A percentile compares a stretch with the other conserved stretches of the same genome.
These are phyloP conservation scores for Atta cephalotes DNA, from an alignment of 1,140 invertebrate species.

Conservation along the genomic window DNA sequence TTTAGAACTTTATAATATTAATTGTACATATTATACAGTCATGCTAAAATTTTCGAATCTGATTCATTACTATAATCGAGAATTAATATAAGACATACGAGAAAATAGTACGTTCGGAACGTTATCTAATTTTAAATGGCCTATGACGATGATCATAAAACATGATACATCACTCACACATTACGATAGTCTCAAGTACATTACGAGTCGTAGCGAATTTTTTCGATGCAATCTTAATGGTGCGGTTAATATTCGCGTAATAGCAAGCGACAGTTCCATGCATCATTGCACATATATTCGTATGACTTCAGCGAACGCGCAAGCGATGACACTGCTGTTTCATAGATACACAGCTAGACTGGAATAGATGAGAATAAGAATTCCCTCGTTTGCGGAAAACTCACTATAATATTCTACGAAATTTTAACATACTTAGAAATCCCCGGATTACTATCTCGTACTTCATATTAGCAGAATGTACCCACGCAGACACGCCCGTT, in stretches of 20 bases:
- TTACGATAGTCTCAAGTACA: background rate
- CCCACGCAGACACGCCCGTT: conserved; percentile 4
- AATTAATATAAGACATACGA: too few species aligned
- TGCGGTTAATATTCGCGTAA: conserved; percentile 37
- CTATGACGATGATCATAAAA: conserved; percentile 16
- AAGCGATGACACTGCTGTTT: conserved; percentile 33
- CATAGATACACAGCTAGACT: conserved; percentile 17
- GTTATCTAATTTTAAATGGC: background rate
- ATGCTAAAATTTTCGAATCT: too few species aligned
- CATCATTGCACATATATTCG: conserved; percentile 22
- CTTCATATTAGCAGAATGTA: background rate
- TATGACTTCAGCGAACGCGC: conserved; percentile 38
- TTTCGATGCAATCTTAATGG: conserved; percentile 33
- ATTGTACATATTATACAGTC: too few species aligned
- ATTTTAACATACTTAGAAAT: conserved; percentile 3
- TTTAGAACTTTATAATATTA: too few species aligned
- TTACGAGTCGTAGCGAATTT: background rate
- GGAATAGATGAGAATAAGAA: conserved; percentile 3
- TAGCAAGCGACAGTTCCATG: background rate
- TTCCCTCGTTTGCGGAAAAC: conserved; percentile 5
- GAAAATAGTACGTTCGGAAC: background rate
- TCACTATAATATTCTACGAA: conserved; percentile 10
- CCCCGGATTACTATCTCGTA: background rate
- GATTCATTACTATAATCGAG: too few species aligned
- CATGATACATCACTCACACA: background rate